These are phyloP conservation scores for Streblospio benedicti DNA, from an alignment of 1,140 invertebrate species.

Conservation along the genomic window DNA sequence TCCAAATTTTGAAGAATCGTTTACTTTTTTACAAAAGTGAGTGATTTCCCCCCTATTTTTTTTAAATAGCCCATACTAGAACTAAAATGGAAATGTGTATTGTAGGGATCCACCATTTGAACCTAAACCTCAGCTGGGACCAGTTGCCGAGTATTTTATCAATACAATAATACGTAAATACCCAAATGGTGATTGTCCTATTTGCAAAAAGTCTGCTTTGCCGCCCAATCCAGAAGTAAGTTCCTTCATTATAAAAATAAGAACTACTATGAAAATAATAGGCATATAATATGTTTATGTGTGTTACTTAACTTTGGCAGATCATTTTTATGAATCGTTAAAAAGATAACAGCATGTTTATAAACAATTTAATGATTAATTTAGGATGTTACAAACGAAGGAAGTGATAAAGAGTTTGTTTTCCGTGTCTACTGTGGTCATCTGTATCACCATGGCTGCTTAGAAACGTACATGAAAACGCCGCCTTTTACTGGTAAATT, in stretches of 20 bases:
- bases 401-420: constrained; percentile 54
- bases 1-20: too few relatives aligned
- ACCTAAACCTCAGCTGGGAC: constrained; percentile 56
- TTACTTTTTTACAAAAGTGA: too few relatives aligned
- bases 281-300: too few relatives aligned
- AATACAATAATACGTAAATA: constrained; percentile 52
- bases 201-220: constrained; percentile 57
- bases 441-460: constrained; percentile 63
- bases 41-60: too few relatives aligned
- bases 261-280: too few relatives aligned
- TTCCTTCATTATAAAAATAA: too few relatives aligned
- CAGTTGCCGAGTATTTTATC: constrained; percentile 56
- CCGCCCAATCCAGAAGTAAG: constrained; percentile 53
- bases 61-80: too few relatives aligned
- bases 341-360: too few relatives aligned
- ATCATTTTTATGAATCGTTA: too few relatives aligned
- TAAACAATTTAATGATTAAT: too few relatives aligned
- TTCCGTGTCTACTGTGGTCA: constrained; percentile 70
- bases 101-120: constrained; percentile 52
- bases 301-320: too few relatives aligned
- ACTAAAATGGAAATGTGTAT: constrained; percentile 4
- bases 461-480: constrained; percentile 63
- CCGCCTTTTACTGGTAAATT: constrained; percentile 64
- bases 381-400: constrained; percentile 52
- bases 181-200: constrained; percentile 56